Evolutionary conservation across 2,888 invertebrate genomes (phyloP), one percentile per base, ranked within the genome.

Genomic region (Agrotis exclamationis): DNA sequence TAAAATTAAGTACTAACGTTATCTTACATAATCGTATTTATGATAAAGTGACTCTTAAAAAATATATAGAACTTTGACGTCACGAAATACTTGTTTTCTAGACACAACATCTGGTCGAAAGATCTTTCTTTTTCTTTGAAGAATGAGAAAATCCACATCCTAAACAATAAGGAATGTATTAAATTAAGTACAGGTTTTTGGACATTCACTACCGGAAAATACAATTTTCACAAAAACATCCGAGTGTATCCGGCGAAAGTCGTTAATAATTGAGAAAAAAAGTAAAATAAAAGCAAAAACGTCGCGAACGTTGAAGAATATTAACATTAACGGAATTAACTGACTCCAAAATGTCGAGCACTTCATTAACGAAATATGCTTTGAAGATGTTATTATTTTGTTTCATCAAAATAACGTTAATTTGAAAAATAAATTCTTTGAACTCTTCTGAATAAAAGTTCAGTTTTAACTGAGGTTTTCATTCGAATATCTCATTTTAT

Each of bases 251-350:
- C 22, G 51, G 47, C 2, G n/a, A 48, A 50, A 63, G 54, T 44
- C 24, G 48, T 56, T n/a, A 56, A 9, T 50, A 48, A 59, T 67
- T 54, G 54, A 45, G 13, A 39, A 47, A 77, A 57, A 63, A 57
- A 39, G 18, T 22, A 50, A 70, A 70, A 59, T 20, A 20, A 63
- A 51, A 22, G 9, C 13, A 33, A 59, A 58, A 54, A 47, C 6
- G 5, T 20, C 14, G 28, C 13, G 50, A 72, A 66, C 63, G 47
- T 63, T 20, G 24, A 63, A 56, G 63, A 63, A 74, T 60, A 63
- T 63, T 66, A 54, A 58, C 50, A 73, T 73, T 76, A 79, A 73
- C 63, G 59, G 79, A 66, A 73, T 76, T 76, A 79, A 63, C 73
- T 67, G 66, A 59, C 50, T 62, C 20, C 28, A 59, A 59, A 66